phyloP scores from a whole-genome alignment of 2,113 vertebrate genomes.

The Choloepus hoffmanni region DNA sequence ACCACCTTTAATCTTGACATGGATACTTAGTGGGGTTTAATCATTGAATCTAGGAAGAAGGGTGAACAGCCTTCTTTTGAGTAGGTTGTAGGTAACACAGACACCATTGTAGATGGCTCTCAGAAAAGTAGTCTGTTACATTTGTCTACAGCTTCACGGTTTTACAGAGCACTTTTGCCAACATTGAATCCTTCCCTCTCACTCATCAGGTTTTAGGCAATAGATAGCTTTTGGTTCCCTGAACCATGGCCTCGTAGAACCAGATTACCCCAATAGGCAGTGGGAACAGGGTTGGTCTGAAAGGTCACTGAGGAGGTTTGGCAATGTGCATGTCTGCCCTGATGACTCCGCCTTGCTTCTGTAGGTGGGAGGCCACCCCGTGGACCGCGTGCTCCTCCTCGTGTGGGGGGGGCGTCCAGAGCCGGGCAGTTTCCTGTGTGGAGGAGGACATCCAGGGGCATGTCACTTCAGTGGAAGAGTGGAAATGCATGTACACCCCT shows the following conservation, averaged over 20 bases:
- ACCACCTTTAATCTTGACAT: conserved; percentile 23
- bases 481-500: conserved; percentile 98
- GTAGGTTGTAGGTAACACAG: neutral
- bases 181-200: neutral
- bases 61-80: neutral
- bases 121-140: neutral
- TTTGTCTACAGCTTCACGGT: neutral
- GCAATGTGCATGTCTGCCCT: conserved; percentile 67
- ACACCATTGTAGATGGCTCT: neutral
- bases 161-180: neutral
- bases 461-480: conserved; percentile 94
- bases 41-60: neutral
- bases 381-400: conserved; percentile 98
- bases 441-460: conserved; percentile 98
- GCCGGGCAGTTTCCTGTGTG: conserved; percentile 95
- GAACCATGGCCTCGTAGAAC: conserved; percentile 9
- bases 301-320: conserved; percentile 52
- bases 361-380: conserved; percentile 97
- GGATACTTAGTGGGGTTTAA: neutral
- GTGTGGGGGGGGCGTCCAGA: conserved; percentile 96
- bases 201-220: neutral
- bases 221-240: neutral
- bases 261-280: neutral
- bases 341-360: conserved; percentile 75
- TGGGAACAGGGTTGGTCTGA: conserved; percentile 46